A percentile compares a stretch with the other conserved stretches of the same genome.
Evolutionary conservation across 2,888 invertebrate species (phyloP).

Genomic region (Agrotis puta): DNA sequence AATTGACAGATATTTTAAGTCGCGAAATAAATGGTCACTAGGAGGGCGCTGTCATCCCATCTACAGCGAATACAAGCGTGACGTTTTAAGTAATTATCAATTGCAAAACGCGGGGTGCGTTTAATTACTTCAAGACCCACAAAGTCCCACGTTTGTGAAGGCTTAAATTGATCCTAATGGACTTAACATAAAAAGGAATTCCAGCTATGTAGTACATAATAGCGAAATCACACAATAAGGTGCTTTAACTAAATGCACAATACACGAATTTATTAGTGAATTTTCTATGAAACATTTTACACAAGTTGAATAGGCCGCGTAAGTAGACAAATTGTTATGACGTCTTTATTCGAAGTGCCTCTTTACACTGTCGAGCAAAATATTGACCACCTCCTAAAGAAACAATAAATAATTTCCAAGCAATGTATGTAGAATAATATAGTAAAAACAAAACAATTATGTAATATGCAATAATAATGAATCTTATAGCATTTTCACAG

Average conservation of each 20-base stretch:
- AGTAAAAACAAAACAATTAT: not conserved
- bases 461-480: too few species aligned
- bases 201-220: conserved; percentile 44
- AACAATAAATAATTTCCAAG: not conserved
- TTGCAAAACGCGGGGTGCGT: too few species aligned
- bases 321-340: conserved; percentile 65
- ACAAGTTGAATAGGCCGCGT: conserved; percentile 75
- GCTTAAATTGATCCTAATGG: not conserved
- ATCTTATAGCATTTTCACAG: not conserved
- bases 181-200: conserved; percentile 16
- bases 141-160: too few species aligned
- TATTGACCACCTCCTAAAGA: conserved; percentile 7
- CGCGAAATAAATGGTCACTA: too few species aligned
- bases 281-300: conserved; percentile 83
- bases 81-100: too few species aligned
- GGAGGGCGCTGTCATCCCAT: too few species aligned
- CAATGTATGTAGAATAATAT: conserved; percentile 11
- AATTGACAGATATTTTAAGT: too few species aligned
- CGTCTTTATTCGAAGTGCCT: conserved; percentile 74
- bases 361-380: conserved; percentile 60
- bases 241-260: conserved; percentile 79
- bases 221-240: conserved; percentile 67
- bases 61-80: too few species aligned
- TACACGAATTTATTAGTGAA: conserved; percentile 86
- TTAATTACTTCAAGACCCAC: too few species aligned